Base-by-base conservation (phyloP, 2,888 invertebrate species). In the Stramonita haemastoma region DNA sequence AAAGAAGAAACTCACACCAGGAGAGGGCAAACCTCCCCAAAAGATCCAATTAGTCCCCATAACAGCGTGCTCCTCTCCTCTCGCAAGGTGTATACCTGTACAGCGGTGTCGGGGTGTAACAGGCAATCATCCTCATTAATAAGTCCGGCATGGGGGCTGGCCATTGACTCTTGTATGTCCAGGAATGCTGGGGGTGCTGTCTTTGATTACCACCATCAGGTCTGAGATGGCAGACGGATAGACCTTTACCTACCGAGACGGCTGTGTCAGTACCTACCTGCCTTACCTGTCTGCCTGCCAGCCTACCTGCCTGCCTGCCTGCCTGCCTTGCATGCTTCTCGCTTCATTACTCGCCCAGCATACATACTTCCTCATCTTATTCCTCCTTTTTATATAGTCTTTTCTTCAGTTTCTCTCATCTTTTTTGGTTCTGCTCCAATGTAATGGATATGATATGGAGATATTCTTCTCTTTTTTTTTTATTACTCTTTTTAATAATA, bases 51-150 rank as follows among this genome's bases (percentile, higher is more conserved):
- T 46, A 46, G 46, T 46, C 46, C 46, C 46, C 46, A 46, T 46
- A 46, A 46, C 46, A 46, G 46, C 46, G 2, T 8, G 46, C 8
- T 46, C 46, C 46, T 46, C 46, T 46, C 4, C 46, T 46, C 46
- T 46, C 4, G 46, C 46, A 46, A 46, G 46, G 46, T 46, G 46
- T 46, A 46, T 46, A 8, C 46, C 2, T 8, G 4, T 46, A 46
- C 46, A 46, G 46, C 46, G 46, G 46, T 46, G 46, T 66, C 26
- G 85, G 29, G 29, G 85, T 26, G 85, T 29, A 29, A 29, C 56
- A 26, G 66, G 86, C 29, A 86, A 86, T 86, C 32, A 66, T 36
- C 86, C n/a, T 66, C 86, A 86, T 86, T 86, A 86, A 86, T 86
- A 34, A 32, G 70, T 66, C 29, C 26, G 34, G 86, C 86, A 34